Base-by-base conservation (phyloP, 2,888 invertebrate species). In the Pogonocherus hispidulus region DNA sequence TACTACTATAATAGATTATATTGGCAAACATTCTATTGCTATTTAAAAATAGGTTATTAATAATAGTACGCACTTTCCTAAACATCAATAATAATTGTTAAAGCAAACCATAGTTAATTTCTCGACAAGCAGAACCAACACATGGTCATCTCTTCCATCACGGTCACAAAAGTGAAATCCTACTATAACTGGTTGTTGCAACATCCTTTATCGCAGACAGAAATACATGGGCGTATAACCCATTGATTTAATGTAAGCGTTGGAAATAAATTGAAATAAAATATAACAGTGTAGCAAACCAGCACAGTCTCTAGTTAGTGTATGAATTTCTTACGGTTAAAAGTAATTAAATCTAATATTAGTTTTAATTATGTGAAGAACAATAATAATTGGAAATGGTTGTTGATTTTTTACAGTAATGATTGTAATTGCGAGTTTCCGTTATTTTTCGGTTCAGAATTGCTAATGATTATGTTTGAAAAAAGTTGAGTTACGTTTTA, bases 151-250 rank as follows among this genome's bases (percentile, higher is more conserved):
- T 49, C 46, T 59, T 59, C 23, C 35, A 47, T 46, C 35, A 35
- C 54, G 35, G 27, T 14, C 20, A 63, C 55, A 63, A 63, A 47
- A 63, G 63, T 63, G 63, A 63, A 63, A 63, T 52, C 27, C 47
- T 55, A 35, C 18, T 46, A 46, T 46, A 44, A 35, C 63, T 32
- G 46, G 41, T 22, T 41, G 55, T 47, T 55, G 55, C 55, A 18
- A 54, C 55, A 55, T 55, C 55, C 5, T 47, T 46, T 63, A 63
- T 55, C 46, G 54, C 20, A 63, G 63, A 63, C 54, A 32, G 55
- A n/a, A n/a, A 35, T 47, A 19, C 46, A 55, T 55, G 55, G 63
- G 54, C 19, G 63, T 46, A 32, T 16, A 18, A 49, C 19, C 19
- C 27, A 59, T 59, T 47, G 6, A 59, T 32, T 59, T 16, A 46